Evolutionary conservation across 2,797 vertebrate species (phyloP), one percentile per base, ranked within the genome.

Genomic region (Aulostomus chinensis): DNA sequence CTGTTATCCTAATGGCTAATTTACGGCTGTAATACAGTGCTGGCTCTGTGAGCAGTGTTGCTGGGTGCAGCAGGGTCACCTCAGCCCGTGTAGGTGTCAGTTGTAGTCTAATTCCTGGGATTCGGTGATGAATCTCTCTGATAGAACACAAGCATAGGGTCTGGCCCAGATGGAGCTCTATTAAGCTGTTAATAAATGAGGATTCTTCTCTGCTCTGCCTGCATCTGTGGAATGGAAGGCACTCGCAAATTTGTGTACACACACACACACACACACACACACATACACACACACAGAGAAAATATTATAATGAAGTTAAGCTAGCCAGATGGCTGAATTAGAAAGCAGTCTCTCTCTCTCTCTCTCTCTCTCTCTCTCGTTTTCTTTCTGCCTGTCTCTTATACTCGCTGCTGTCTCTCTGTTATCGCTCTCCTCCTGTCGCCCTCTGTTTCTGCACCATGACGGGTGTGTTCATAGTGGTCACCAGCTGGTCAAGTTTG

Each of bases 181-280:
- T 94, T 93, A 93, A 90, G 85, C 92, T 91, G 91, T 94, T 94
- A 93, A 93, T 93, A 94, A 93, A 94, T 90, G 90, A 86, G 85
- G 88, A 91, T 91, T 91, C 92, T 90, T 91, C 84, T 86, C 82
- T 86, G 78, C 81, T 89, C 87, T 90, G 88, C 87, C 89, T 91
- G 91, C 92, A 93, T 94, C 93, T 94, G 92, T 92, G 91, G 89
- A 91, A 92, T 93, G 87, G 92, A 90, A 93, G 87, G 87, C 89
- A 88, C 76, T 76, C 80, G 58, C 75, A 84, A 68, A 84, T 77
- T 76, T 83, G 76, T 74, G 59, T 42, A 85, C 80, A 87, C 81
- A 82, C 71, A 74, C 74, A 82, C 42, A 46, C 21, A 42, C 38
- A 22, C 30, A 21, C 40, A 34, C 43, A 28, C 43, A 83, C 84